Evolutionary conservation across 2,797 vertebrate genomes (phyloP).

Genomic region (Stomatorhinus walkeri): DNA sequence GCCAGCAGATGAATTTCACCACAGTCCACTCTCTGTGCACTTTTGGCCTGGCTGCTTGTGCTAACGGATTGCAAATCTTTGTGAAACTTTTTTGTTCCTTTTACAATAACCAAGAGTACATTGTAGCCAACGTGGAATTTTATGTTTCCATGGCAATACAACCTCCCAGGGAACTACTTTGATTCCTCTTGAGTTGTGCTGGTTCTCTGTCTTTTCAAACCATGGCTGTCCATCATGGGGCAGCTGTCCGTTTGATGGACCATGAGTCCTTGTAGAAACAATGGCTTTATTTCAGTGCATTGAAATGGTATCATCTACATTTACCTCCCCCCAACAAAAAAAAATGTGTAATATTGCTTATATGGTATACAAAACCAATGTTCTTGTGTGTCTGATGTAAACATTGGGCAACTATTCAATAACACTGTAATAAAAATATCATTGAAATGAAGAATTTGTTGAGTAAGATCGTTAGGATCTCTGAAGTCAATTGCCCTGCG

Average conservation of each 20-base stretch:
- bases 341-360: background rate
- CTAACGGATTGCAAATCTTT: conserved; percentile 8
- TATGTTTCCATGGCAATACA: background rate
- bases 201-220: background rate
- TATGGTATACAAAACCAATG: background rate
- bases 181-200: background rate
- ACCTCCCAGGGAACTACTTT: background rate
- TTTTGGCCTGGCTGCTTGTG: conserved; percentile 1
- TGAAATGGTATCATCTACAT: background rate
- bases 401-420: background rate
- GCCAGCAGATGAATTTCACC: conserved; percentile 8
- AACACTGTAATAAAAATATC: background rate
- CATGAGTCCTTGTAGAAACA: background rate
- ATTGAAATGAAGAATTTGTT: background rate
- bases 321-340: background rate
- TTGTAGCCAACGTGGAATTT: background rate
- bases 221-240: background rate
- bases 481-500: background rate
- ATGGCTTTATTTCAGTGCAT: background rate
- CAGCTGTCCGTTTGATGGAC: background rate
- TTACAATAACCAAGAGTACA: conserved; percentile 7
- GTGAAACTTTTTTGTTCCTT: conserved; percentile 11
- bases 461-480: background rate
- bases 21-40: background rate
- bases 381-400: background rate